These are phyloP conservation scores for Neotoma lepida DNA, from an alignment of 2,113 vertebrate species.

Conservation along the genomic window DNA sequence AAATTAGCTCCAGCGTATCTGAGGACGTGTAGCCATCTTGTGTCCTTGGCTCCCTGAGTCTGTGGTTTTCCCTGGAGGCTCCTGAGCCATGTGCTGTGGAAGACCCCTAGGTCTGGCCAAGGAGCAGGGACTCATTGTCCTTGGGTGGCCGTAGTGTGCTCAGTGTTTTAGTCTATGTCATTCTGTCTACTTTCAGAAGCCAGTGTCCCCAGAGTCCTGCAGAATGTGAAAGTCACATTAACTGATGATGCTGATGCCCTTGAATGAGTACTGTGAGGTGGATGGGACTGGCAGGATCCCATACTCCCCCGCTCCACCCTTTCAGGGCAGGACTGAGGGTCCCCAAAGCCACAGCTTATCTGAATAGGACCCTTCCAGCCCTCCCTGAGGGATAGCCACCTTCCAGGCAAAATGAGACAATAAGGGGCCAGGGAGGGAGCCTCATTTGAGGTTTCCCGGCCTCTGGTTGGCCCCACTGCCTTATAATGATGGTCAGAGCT, in stretches of 20 bases:
- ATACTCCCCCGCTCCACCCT: no score
- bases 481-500: background rate
- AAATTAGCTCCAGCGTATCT: background rate
- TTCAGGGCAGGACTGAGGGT: background rate
- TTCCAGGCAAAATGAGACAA: no score
- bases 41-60: background rate
- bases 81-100: background rate
- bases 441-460: background rate
- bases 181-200: background rate
- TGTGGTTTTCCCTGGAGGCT: background rate
- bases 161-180: accelerated
- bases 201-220: background rate
- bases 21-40: background rate
- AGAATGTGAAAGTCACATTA: no score
- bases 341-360: background rate
- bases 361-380: background rate
- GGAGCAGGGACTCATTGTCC: background rate
- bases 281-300: background rate
- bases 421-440: background rate
- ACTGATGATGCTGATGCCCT: background rate
- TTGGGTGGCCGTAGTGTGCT: no score
- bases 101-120: background rate
- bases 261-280: background rate
- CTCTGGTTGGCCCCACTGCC: background rate
- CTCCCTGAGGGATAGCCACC: no score